These are phyloP conservation scores for Valencia hispanica DNA, from an alignment of 2,797 vertebrate species.

Conservation along the genomic window DNA sequence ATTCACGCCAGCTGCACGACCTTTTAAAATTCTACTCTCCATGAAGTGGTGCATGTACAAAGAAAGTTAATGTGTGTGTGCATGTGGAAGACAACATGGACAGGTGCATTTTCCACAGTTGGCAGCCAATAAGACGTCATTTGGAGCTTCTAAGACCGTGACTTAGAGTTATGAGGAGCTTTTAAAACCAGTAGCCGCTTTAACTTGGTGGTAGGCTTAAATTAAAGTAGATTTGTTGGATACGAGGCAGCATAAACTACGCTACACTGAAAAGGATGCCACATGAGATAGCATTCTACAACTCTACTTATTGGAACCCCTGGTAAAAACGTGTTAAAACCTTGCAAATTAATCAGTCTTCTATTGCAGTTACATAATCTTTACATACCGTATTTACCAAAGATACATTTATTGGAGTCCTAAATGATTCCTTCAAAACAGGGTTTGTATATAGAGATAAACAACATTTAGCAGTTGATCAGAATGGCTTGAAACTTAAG, in stretches of 20 bases:
- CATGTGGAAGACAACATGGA: slow-evolving; percentile 36
- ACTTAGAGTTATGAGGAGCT: slow-evolving; percentile 66
- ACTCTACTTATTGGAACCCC: not conserved
- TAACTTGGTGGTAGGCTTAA: slow-evolving; percentile 76
- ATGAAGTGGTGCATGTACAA: slow-evolving; percentile 66
- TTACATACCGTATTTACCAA: too few species aligned
- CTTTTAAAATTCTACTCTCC: slow-evolving; percentile 50
- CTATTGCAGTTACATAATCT: not conserved
- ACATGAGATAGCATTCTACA: not conserved
- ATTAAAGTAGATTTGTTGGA: slow-evolving; percentile 78
- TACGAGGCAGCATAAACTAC: slow-evolving; percentile 64
- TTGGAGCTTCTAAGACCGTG: slow-evolving; percentile 65
- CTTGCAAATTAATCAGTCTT: not conserved
- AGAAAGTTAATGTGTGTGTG: slow-evolving; percentile 43
- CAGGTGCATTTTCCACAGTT: slow-evolving; percentile 66
- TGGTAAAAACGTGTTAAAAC: not conserved
- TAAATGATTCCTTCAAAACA: not conserved
- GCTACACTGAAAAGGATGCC: slow-evolving; percentile 31
- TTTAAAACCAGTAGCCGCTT: slow-evolving; percentile 72
- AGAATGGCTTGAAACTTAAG: not conserved
- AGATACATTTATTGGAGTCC: not conserved
- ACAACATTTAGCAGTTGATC: not conserved
- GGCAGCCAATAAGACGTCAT: slow-evolving; percentile 59
- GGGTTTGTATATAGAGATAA: not conserved
- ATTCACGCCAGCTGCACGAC: slow-evolving; percentile 61